Percentiles rank a stretch among this genome's conserved stretches.
These are phyloP conservation scores for Pseudotriccus pelzelni DNA, from an alignment of 2,797 vertebrate genomes.

Conservation along the genomic window DNA sequence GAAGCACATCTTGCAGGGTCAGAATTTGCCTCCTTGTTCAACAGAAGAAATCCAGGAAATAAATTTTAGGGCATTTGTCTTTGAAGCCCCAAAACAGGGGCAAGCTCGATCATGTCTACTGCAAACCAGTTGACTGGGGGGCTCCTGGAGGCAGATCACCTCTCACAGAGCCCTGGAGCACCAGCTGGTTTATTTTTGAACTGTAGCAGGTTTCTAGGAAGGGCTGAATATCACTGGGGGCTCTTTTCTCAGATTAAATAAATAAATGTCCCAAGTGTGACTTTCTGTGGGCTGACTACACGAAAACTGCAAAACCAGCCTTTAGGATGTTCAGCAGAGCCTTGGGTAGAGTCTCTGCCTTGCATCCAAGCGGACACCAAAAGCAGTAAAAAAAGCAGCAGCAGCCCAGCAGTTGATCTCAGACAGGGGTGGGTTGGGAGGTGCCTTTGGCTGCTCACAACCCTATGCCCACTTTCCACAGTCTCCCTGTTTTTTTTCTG, in stretches of 20 bases:
- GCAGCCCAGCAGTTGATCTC: not conserved
- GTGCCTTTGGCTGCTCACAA: not conserved
- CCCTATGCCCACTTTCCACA: not conserved
- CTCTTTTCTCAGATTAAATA: not conserved
- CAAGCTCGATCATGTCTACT: not conserved
- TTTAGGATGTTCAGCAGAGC: not conserved
- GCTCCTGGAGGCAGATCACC: not conserved
- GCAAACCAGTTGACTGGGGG: not conserved
- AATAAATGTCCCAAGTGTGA: not conserved
- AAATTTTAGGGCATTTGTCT: not conserved
- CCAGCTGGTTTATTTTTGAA: not conserved
- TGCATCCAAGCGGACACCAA: not conserved
- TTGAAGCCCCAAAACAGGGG: not conserved
- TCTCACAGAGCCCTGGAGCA: not conserved
- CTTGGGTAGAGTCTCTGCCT: not conserved
- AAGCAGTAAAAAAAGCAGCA: not conserved
- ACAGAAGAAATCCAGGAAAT: not conserved
- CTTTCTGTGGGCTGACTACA: not conserved
- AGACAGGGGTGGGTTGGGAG: not conserved
- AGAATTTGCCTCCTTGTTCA: not conserved
- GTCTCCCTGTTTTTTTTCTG: fast-evolving
- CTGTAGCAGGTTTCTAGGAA: not conserved
- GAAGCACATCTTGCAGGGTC: not conserved
- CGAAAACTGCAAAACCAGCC: not conserved
- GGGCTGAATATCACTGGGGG: not conserved